These are phyloP conservation scores for Apis cerana DNA, from an alignment of 1,140 invertebrate species.

Conservation along the genomic window DNA sequence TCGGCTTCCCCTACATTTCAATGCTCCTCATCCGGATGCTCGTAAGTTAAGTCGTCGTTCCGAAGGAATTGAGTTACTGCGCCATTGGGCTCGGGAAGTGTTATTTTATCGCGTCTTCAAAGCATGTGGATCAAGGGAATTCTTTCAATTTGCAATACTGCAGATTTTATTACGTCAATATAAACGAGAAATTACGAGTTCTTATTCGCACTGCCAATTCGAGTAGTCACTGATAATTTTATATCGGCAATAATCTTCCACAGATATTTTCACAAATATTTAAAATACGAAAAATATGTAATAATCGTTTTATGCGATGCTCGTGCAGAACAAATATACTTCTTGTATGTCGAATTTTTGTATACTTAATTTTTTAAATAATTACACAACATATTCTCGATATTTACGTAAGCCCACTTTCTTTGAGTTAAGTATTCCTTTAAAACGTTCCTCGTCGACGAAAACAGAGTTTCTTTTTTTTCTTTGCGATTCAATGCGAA, in stretches of 20 bases:
- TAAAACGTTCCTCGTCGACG: conserved; percentile 1
- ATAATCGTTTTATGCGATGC: background rate
- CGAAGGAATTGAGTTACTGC: conserved; percentile 19
- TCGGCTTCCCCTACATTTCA: background rate
- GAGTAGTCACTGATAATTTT: too few relatives aligned
- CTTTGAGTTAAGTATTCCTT: conserved; percentile 22
- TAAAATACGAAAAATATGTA: too few relatives aligned
- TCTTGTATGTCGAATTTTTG: background rate
- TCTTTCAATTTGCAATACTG: background rate
- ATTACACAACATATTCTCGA: background rate
- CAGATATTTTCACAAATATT: too few relatives aligned
- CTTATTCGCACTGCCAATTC: too few relatives aligned
- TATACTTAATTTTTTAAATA: background rate
- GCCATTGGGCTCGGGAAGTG: conserved; percentile 11
- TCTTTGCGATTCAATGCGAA: background rate
- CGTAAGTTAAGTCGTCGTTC: background rate
- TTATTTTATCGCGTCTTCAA: conserved; percentile 12
- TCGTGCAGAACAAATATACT: background rate
- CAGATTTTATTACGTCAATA: too few relatives aligned
- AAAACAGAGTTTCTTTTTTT: background rate
- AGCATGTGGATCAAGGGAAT: background rate
- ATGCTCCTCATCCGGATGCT: background rate
- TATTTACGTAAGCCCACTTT: background rate
- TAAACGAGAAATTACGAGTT: background rate
- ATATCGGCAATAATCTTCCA: too few relatives aligned